phyloP scores from a whole-genome alignment of 2,113 vertebrate genomes.

The Tragelaphus buxtoni region DNA sequence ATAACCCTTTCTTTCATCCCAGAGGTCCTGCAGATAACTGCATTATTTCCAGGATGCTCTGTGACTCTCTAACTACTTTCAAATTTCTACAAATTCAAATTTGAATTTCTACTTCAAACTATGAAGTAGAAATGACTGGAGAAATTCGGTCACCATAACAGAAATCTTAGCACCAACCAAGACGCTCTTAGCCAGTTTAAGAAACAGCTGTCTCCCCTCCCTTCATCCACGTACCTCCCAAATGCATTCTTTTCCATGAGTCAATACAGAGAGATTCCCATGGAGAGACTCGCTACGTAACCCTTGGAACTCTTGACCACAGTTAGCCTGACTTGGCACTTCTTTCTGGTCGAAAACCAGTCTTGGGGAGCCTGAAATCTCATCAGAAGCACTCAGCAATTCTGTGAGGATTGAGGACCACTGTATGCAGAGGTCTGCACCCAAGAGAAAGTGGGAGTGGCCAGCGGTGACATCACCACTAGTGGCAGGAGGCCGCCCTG shows the following conservation, averaged over 20 bases:
- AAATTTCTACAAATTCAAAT: not conserved
- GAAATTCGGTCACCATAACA: not conserved
- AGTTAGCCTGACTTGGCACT: too few species aligned
- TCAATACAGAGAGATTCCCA: not conserved
- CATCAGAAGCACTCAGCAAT: not conserved
- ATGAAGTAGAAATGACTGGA: not conserved
- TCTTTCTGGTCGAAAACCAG: not conserved
- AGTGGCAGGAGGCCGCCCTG: rapidly evolving
- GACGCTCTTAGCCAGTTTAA: not conserved
- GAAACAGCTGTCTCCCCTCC: not conserved
- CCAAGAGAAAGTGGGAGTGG: too few species aligned
- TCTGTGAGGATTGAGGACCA: rapidly evolving
- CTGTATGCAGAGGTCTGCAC: not conserved
- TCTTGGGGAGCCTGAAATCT: not conserved
- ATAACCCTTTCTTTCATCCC: not conserved
- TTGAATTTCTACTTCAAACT: not conserved
- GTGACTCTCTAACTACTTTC: not conserved
- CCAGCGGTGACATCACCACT: rapidly evolving
- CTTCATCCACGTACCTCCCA: not conserved
- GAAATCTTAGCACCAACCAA: too few species aligned
- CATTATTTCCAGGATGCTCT: not conserved
- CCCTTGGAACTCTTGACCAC: not conserved
- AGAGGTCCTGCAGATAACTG: not conserved
- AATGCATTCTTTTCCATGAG: not conserved
- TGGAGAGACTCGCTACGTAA: not conserved